These are phyloP conservation scores for Chrysomela aeneicollis DNA, from an alignment of 2,888 invertebrate species.

Conservation along the genomic window DNA sequence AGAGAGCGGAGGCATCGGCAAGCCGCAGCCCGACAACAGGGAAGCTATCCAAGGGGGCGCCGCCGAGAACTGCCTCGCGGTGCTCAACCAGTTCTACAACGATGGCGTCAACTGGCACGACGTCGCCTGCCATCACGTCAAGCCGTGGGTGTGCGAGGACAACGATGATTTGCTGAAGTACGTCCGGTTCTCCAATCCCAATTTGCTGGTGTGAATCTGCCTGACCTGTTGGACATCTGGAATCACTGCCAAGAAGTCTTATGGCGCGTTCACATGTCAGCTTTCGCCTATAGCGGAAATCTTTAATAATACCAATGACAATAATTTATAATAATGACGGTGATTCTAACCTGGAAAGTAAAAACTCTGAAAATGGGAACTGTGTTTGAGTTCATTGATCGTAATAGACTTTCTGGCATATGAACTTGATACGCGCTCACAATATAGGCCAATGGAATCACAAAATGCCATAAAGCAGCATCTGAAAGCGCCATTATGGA, in stretches of 20 bases:
- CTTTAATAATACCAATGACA: no score
- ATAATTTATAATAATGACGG: no score
- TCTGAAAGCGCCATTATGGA: no score
- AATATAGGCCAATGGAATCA: no score
- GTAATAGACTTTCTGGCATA: no score
- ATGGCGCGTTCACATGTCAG: not conserved
- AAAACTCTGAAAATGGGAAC: no score
- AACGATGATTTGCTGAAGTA: conserved; percentile 87
- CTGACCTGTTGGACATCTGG: conserved; percentile 42
- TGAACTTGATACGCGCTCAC: no score
- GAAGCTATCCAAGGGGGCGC: conserved; percentile 81
- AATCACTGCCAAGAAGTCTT: not conserved
- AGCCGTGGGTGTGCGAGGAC: conserved; percentile 89
- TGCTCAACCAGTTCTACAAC: conserved; percentile 89
- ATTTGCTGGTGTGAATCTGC: conserved; percentile 70
- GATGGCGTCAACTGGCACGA: conserved; percentile 93
- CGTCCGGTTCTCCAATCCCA: conserved; percentile 74
- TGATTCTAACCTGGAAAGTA: no score
- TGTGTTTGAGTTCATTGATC: no score
- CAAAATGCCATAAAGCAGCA: no score
- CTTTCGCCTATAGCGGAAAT: no score
- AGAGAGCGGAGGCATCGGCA: conserved; percentile 83
- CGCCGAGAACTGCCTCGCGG: conserved; percentile 84
- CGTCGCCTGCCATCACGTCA: conserved; percentile 89
- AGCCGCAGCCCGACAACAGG: conserved; percentile 87